These are phyloP conservation scores for Portunus trituberculatus DNA, from an alignment of 1,140 invertebrate genomes.

Conservation along the genomic window DNA sequence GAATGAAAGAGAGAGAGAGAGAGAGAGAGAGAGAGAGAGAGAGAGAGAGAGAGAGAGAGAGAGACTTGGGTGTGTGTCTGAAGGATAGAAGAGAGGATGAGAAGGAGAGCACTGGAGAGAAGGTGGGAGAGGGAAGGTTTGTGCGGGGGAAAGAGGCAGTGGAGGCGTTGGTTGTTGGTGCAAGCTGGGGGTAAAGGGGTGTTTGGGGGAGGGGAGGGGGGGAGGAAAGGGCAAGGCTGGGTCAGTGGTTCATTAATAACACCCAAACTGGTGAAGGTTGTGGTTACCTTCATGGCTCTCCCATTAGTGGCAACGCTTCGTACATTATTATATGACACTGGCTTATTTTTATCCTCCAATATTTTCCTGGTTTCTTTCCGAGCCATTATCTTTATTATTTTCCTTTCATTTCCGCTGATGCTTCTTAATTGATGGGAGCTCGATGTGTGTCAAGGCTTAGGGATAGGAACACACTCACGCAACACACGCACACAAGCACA, in stretches of 20 bases:
- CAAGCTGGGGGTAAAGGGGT: neutral
- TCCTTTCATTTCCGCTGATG: too few species aligned
- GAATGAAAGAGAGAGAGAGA: constrained; percentile 22
- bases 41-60: constrained; percentile 39
- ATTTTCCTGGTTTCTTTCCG: too few species aligned
- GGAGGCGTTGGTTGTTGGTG: neutral
- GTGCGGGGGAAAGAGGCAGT: neutral
- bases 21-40: constrained; percentile 31
- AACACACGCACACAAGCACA: constrained; percentile 41
- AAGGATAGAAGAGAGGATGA: neutral
- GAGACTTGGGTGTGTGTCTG: neutral
- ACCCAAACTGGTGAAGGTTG: neutral
- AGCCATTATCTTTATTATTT: neutral
- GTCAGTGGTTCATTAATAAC: neutral
- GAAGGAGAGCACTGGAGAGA: neutral
- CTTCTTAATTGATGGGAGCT: too few species aligned
- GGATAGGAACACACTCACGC: too few species aligned
- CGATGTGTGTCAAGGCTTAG: too few species aligned
- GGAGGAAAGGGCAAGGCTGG: constrained; percentile 1
- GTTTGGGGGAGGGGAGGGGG: neutral
- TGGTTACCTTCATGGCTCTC: neutral
- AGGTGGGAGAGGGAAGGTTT: neutral
- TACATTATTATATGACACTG: too few species aligned
- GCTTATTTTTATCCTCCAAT: too few species aligned
- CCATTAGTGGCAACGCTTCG: neutral